Conservation (phyloP, 2,888 invertebrate genomes). For the Zaprionus lineosus region DNA sequence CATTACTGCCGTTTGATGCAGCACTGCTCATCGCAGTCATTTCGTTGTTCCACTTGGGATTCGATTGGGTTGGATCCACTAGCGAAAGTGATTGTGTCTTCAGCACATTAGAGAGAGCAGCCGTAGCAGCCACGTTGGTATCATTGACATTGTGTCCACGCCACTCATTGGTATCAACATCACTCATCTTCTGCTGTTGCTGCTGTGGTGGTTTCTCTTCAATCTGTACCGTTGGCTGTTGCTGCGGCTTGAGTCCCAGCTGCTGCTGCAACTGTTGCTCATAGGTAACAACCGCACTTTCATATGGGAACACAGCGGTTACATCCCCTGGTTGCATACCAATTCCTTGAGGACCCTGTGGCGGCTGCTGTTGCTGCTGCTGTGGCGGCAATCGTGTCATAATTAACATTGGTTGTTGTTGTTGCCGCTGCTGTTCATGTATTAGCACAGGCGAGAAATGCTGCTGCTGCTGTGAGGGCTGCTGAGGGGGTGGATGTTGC, state of each 20-base stretch:
- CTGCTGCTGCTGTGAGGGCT: constrained; percentile 64
- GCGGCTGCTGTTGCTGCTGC: constrained; percentile 39
- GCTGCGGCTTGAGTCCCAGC: constrained; percentile 57
- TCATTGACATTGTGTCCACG: constrained; percentile 52
- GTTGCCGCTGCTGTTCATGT: constrained; percentile 63
- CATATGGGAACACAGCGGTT: constrained; percentile 67
- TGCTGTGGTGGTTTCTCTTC: constrained; percentile 38
- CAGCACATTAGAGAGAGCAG: constrained; percentile 64
- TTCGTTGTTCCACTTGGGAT: constrained; percentile 81
- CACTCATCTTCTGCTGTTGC: constrained; percentile 28
- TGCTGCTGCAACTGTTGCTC: constrained; percentile 78
- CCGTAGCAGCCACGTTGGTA: constrained; percentile 63
- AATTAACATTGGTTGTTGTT: constrained; percentile 66
- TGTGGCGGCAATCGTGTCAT: constrained; percentile 70
- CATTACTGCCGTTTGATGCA: constrained; percentile 55
- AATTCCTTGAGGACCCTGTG: constrained; percentile 55
- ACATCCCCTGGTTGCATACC: constrained; percentile 70
- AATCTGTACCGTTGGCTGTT: constrained; percentile 39
- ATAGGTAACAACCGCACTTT: constrained; percentile 65
- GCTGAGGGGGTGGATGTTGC: constrained; percentile 48
- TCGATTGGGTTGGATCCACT: constrained; percentile 39
- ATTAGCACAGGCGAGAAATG: constrained; percentile 72
- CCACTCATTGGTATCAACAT: constrained; percentile 64
- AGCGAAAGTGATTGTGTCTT: constrained; percentile 55
- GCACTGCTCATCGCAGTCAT: constrained; percentile 72